These are phyloP conservation scores for Epizoanthus stellaris DNA, from an alignment of 92 coral and sea anemone genomes.

Conservation along the genomic window DNA sequence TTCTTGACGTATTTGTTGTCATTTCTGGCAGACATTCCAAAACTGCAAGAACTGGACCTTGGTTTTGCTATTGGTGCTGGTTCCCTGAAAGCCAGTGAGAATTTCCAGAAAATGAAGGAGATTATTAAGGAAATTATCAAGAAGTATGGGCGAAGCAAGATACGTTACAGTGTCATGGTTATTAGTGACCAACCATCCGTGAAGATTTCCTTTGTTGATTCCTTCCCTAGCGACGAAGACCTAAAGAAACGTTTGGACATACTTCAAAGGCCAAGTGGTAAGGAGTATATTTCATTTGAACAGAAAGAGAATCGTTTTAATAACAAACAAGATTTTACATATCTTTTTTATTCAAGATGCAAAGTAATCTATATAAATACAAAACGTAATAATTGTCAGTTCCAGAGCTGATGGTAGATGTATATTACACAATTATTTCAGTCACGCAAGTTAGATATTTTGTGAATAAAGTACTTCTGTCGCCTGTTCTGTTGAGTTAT, in stretches of 20 bases:
- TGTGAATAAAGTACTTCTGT: no score
- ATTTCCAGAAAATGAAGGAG: conserved; percentile 72
- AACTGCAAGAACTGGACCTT: conserved; percentile 57
- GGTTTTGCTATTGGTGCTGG: conserved; percentile 78
- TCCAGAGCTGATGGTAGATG: no score
- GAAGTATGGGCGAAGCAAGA: conserved; percentile 54
- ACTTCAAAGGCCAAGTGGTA: not conserved
- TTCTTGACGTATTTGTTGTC: no score
- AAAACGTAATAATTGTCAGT: no score
- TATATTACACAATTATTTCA: no score
- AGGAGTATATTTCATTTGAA: not conserved
- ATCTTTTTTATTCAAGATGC: not conserved
- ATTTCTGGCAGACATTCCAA: conserved; percentile 24
- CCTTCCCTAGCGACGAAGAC: conserved; percentile 13
- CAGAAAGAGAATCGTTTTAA: not conserved
- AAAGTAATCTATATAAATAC: no score
- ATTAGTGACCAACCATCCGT: conserved; percentile 16
- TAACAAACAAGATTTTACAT: not conserved
- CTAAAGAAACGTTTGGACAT: conserved; percentile 2
- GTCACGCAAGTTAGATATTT: no score
- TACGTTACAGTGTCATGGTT: conserved; percentile 55
- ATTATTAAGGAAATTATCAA: conserved; percentile 68
- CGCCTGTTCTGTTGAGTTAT: no score
- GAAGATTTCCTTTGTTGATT: not conserved
- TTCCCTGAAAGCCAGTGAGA: conserved; percentile 52